phyloP scores from a whole-genome alignment of 2,888 invertebrate genomes.

The Monochamus alternatus region DNA sequence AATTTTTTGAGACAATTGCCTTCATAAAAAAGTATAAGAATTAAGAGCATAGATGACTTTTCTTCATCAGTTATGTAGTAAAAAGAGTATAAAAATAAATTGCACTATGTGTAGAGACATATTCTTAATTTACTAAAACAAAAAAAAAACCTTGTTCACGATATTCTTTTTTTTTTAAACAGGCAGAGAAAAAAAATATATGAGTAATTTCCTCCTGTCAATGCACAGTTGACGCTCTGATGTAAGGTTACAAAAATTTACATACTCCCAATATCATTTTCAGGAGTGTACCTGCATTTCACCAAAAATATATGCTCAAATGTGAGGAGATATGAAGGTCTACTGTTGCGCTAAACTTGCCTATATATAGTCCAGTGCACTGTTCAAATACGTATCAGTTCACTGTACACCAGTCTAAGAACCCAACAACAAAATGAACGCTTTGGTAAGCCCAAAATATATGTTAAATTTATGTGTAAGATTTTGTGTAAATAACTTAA shows the following conservation, averaged over 20 bases:
- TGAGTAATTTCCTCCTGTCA: background rate
- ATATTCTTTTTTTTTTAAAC: background rate
- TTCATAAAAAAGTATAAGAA: no score
- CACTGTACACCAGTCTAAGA: background rate
- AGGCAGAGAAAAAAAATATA: background rate
- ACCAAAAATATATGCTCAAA: background rate
- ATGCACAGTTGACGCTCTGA: background rate
- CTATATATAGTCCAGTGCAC: background rate
- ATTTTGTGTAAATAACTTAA: no score
- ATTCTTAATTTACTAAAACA: background rate
- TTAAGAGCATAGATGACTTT: no score
- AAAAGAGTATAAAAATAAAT: no score
- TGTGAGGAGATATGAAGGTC: conserved; percentile 1
- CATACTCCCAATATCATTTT: background rate
- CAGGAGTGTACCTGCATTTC: background rate
- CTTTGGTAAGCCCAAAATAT: background rate
- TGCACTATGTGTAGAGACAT: no score
- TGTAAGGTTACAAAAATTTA: background rate
- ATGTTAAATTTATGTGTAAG: no score
- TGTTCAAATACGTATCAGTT: background rate
- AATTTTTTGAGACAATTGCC: no score
- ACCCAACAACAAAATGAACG: conserved; percentile 4
- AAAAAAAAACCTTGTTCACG: background rate
- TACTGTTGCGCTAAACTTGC: background rate
- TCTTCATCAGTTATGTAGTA: no score